A percentile compares a stretch with the other conserved stretches of the same genome.
Evolutionary conservation across 2,113 vertebrate species (phyloP).

Genomic region (Cyphomyrus plagiostoma): DNA sequence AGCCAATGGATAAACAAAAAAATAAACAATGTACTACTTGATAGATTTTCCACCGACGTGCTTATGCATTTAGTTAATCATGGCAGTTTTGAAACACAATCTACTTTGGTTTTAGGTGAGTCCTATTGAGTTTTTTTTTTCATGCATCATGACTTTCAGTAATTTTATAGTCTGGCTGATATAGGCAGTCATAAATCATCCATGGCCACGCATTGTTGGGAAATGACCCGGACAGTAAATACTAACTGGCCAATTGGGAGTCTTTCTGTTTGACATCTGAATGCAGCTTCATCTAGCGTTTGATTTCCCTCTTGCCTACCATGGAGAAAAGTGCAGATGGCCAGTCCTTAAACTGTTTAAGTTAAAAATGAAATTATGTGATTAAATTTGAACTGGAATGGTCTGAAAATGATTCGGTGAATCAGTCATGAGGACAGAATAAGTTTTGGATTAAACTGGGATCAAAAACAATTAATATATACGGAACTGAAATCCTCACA

Average conservation of each 20-base stretch:
- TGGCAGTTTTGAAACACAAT: background rate
- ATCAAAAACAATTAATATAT: background rate
- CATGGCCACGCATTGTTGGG: conserved; percentile 50
- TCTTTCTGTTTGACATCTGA: conserved; percentile 49
- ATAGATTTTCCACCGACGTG: background rate
- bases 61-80: background rate
- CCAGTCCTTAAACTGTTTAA: conserved; percentile 24
- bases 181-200: conserved; percentile 51
- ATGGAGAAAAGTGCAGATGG: conserved; percentile 37
- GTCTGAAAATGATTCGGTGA: background rate
- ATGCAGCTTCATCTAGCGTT: conserved; percentile 23
- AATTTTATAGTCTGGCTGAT: conserved; percentile 3
- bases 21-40: background rate
- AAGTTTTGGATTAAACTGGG: conserved; percentile 1
- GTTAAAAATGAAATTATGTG: conserved; percentile 27
- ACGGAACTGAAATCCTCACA: background rate
- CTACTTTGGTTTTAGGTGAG: background rate
- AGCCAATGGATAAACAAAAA: background rate
- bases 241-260: conserved; percentile 53
- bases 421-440: conserved; percentile 1
- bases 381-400: conserved; percentile 22
- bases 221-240: conserved; percentile 33
- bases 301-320: conserved; percentile 32
- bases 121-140: background rate
- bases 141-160: background rate